Evolutionary conservation across 1,140 invertebrate species (phyloP).

Genomic region (Drosophila pruinosa): DNA sequence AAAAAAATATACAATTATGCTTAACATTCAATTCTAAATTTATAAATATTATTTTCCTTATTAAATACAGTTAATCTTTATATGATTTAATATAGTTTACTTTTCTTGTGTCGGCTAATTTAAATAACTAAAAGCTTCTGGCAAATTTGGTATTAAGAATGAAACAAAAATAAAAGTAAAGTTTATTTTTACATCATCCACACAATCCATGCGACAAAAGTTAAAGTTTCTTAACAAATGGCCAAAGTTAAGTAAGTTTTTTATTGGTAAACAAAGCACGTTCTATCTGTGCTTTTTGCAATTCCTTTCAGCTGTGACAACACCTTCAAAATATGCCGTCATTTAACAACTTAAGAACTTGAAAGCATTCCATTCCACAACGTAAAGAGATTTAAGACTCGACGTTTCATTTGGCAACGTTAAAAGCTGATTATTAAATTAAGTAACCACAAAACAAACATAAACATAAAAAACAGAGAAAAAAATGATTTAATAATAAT

Average conservation of each 20-base stretch:
- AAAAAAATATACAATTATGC: too few species aligned
- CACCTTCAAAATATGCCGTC: conserved; percentile 1
- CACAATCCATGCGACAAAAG: too few species aligned
- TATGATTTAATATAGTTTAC: too few species aligned
- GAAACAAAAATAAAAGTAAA: too few species aligned
- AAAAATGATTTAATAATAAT: not conserved
- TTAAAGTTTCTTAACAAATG: not conserved
- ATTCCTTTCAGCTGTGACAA: not conserved
- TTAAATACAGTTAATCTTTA: too few species aligned
- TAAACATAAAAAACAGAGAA: too few species aligned
- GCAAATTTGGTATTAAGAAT: too few species aligned
- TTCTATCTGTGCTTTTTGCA: not conserved
- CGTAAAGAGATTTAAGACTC: not conserved
- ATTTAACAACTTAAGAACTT: not conserved
- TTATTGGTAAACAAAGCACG: conserved; percentile 2
- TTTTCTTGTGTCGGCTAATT: too few species aligned
- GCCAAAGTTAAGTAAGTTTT: not conserved
- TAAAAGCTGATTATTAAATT: not conserved
- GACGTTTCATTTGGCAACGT: not conserved
- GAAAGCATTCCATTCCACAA: not conserved
- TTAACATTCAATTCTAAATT: too few species aligned
- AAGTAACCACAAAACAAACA: not conserved
- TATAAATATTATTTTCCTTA: too few species aligned
- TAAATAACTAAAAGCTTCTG: too few species aligned
- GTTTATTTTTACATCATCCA: too few species aligned